Evolutionary conservation across 1,140 invertebrate genomes (phyloP), one percentile per base, ranked within the genome.

Genomic region (Condylostylus longicornis): DNA sequence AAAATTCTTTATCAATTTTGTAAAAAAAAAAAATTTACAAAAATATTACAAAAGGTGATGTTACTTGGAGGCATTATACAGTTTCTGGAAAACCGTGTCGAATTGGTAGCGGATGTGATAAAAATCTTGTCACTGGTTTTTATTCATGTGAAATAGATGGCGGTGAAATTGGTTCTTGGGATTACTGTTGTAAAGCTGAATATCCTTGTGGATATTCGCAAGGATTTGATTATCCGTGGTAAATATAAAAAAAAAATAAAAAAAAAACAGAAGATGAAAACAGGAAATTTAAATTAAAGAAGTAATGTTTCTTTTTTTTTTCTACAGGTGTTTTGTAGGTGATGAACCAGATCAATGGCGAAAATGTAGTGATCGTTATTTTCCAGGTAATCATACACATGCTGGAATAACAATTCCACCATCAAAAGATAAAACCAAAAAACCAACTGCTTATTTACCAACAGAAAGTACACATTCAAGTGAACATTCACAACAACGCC

Each of bases 141-240:
- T 84, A 80, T 74, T 74, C 71, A 15, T 85, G 82, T 42, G 78
- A 82, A 45, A 68, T 77, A 2, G 80, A 83, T 43, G 76, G 72
- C 12, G 67, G 70, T 2, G 74, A 76, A 45, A 55, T 68, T 3
- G 74, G 74, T 44, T 64, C 71, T 22, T 84, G 80, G 81, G 80
- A 84, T 51, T 85, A 83, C 47, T 85, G 81, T 45, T 85, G 81
- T 49, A 68, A 76, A 34, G 76, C 79, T n/a, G 71, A 70, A 33
- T 79, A 83, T 53, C 71, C 74, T 14, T 85, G 82, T 52, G 82
- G 81, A n/a, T 82, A 76, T 50, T 82, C 79, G 18, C 70, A 76
- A 50, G 81, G 80, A 37, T 80, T 74, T 47, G 64, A 68, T 40
- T 82, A 82, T 56, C 77, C 77, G 35, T 84, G 80, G 79, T 80